Evolutionary conservation across 2,888 invertebrate genomes (phyloP).

Genomic region (Cloeon dipterum): DNA sequence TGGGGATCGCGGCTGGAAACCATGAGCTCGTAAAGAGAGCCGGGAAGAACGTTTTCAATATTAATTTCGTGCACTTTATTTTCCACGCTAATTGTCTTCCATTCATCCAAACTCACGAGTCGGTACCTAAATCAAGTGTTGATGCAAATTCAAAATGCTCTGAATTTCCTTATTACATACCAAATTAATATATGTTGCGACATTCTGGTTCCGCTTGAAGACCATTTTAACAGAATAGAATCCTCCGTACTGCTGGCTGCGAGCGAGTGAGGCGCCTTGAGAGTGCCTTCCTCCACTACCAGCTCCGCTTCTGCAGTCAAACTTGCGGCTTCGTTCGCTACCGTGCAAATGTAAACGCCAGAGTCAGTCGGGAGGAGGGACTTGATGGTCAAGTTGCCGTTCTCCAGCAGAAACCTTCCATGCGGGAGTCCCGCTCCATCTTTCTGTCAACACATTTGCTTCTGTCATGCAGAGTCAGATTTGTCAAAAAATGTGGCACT

Average conservation of each 20-base stretch:
- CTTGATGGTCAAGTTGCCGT: conserved; percentile 63
- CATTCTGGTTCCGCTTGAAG: conserved; percentile 53
- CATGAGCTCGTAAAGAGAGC: conserved; percentile 71
- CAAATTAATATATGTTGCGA: conserved; percentile 67
- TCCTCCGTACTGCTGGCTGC: conserved; percentile 46
- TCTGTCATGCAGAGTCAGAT: too few species aligned
- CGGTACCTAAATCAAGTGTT: conserved; percentile 31
- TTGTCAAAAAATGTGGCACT: too few species aligned
- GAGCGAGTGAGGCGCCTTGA: conserved; percentile 76
- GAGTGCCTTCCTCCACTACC: conserved; percentile 63
- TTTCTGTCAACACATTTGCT: conserved; percentile 36
- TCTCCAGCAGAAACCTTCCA: conserved; percentile 39
- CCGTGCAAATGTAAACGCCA: conserved; percentile 63
- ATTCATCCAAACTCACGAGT: conserved; percentile 46
- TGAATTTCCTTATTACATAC: conserved; percentile 18
- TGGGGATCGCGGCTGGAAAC: conserved; percentile 67
- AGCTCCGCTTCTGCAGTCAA: conserved; percentile 57
- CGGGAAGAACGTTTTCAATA: conserved; percentile 49
- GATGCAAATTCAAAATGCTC: not conserved
- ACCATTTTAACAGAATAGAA: conserved; percentile 60
- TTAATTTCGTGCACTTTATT: conserved; percentile 47
- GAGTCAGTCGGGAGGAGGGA: conserved; percentile 65
- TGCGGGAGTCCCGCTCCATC: conserved; percentile 45
- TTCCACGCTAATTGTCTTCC: conserved; percentile 61
- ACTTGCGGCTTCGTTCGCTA: conserved; percentile 72